Evolutionary conservation across 1,140 invertebrate genomes (phyloP).

Genomic region (Hylyphantes graminicola): DNA sequence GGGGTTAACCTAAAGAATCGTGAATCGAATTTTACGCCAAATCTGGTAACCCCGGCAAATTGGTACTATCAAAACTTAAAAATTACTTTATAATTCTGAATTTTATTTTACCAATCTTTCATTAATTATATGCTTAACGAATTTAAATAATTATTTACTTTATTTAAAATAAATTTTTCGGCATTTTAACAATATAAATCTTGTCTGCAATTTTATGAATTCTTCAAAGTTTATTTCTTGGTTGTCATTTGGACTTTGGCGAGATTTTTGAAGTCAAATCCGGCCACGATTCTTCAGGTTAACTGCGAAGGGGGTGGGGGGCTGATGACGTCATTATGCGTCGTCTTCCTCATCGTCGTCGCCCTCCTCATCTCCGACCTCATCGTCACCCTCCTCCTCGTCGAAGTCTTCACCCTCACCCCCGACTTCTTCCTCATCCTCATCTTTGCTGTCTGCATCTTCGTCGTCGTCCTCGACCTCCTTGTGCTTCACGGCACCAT

Average conservation of each 20-base stretch:
- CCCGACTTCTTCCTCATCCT: conserved; percentile 44
- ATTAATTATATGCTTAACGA: too few relatives aligned
- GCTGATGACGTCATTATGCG: conserved; percentile 29
- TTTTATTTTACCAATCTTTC: too few relatives aligned
- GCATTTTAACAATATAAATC: too few relatives aligned
- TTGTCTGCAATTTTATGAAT: too few relatives aligned
- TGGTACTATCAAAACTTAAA: too few relatives aligned
- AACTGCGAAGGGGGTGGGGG: not conserved
- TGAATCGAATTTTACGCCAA: too few relatives aligned
- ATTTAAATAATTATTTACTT: too few relatives aligned
- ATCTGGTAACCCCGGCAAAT: too few relatives aligned
- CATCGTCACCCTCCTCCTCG: conserved; percentile 52
- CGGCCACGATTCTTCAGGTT: not conserved
- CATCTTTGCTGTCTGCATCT: conserved; percentile 42
- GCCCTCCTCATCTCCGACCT: conserved; percentile 38
- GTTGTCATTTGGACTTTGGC: not conserved
- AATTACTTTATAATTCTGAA: too few relatives aligned
- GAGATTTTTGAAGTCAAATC: too few relatives aligned
- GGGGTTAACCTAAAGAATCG: conserved; percentile 1
- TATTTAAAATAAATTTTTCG: too few relatives aligned
- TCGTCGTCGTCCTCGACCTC: conserved; percentile 49
- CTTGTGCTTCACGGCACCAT: conserved; percentile 50
- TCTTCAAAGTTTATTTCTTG: too few relatives aligned
- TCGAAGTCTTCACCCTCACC: conserved; percentile 54
- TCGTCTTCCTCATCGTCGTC: conserved; percentile 50